Percentiles rank a stretch among this genome's conserved stretches.
Evolutionary conservation across 1,140 invertebrate genomes (phyloP).

Genomic region (Lamellibrachia luymesi): DNA sequence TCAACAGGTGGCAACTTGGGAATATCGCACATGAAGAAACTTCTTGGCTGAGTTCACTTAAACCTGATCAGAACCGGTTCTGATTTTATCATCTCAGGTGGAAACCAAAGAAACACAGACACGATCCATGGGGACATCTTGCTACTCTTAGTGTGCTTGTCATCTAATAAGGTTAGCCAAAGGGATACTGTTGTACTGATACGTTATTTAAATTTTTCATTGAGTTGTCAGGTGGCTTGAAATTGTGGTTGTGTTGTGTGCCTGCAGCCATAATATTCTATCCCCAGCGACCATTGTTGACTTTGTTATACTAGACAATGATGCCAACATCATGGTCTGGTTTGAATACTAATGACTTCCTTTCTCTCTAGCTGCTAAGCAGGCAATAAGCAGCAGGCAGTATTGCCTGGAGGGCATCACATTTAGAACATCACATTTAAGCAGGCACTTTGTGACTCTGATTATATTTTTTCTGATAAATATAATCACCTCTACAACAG

Average conservation of each 20-base stretch:
- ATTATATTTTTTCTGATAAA: no score
- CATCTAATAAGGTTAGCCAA: not conserved
- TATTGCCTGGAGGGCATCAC: not conserved
- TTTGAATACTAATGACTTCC: not conserved
- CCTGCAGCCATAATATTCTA: not conserved
- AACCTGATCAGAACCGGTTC: not conserved
- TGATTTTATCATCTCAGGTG: not conserved
- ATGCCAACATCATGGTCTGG: not conserved
- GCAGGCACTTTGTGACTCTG: no score
- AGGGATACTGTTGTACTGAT: not conserved
- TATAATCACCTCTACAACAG: no score
- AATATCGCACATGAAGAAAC: not conserved
- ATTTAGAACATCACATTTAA: not conserved
- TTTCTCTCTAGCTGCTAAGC: not conserved
- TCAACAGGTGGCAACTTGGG: not conserved
- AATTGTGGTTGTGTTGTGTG: not conserved
- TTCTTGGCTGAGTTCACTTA: not conserved
- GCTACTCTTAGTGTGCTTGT: not conserved
- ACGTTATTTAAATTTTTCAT: not conserved
- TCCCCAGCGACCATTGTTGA: not conserved
- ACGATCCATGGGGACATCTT: not conserved
- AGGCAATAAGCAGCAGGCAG: not conserved
- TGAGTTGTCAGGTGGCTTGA: not conserved
- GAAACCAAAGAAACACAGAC: not conserved
- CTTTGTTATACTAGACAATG: not conserved